These are phyloP conservation scores for Coenonympha glycerion DNA, from an alignment of 2,888 invertebrate genomes.

Conservation along the genomic window DNA sequence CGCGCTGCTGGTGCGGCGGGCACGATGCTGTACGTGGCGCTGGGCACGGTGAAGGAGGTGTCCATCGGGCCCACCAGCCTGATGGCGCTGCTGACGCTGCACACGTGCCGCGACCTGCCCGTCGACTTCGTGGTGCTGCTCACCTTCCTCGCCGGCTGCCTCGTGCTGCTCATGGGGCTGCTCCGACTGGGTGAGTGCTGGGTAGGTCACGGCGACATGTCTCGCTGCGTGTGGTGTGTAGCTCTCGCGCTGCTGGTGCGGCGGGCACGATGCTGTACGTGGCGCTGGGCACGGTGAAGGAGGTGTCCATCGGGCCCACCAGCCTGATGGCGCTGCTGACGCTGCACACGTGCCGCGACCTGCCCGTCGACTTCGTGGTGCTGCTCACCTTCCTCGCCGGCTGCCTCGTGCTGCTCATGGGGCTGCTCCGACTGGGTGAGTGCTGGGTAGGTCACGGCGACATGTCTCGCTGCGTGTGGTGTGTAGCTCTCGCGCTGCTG, in stretches of 20 bases:
- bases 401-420: constrained; percentile 85
- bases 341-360: constrained; percentile 80
- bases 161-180: constrained; percentile 87
- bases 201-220: constrained; percentile 81
- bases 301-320: constrained; percentile 94
- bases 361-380: constrained; percentile 83
- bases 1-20: constrained; percentile 88
- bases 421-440: constrained; percentile 84
- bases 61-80: constrained; percentile 95
- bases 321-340: constrained; percentile 93
- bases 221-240: constrained; percentile 74
- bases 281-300: constrained; percentile 89
- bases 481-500: constrained; percentile 78
- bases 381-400: constrained; percentile 87
- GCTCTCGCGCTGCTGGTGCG: too few relatives aligned
- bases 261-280: constrained; percentile 89
- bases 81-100: constrained; percentile 89
- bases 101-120: constrained; percentile 81
- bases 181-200: constrained; percentile 81
- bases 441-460: constrained; percentile 65
- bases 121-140: constrained; percentile 84
- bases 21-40: constrained; percentile 89
- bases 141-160: constrained; percentile 84
- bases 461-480: constrained; percentile 83
- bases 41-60: constrained; percentile 91